Evolutionary conservation across 2,113 vertebrate species (phyloP), one percentile per base, ranked within the genome.

Genomic region (Pangasianodon hypophthalmus): DNA sequence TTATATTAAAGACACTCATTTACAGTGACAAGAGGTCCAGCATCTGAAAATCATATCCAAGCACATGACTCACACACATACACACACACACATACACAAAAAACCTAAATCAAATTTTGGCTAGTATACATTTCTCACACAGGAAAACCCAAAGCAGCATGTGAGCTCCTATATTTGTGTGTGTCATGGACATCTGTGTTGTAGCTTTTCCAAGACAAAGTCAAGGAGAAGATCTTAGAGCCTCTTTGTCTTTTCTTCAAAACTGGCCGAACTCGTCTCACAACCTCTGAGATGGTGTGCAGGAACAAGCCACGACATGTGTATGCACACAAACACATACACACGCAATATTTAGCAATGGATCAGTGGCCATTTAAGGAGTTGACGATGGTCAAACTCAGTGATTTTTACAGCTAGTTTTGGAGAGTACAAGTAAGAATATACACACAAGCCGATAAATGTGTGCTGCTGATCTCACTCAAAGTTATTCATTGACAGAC

Each of bases 221-320:
- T 10, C 41, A 69, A 73, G 56, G 26, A 29, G 75, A 52, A 60
- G 86, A 83, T 87, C 73, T 77, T 46, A 41, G 18, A 79, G 71
- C 56, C 84, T 89, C 62, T 89, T 84, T 69, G 69, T 67, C 58
- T 71, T 87, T 88, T 90, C 86, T 67, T 85, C 88, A 89, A 91
- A 96, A 96, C 95, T 91, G 6, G 96, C 87, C 67, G 75, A 94
- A 93, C 95, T 54, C 2, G 92, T 89, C 67, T 32, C 44, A 60
- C 92, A 80, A 93, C 95, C 92, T 64, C 48, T 64, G 81, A 90
- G 69, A 32, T 46, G 84, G 44, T 67, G 77, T 86, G 29, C 32
- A 32, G 7, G 85, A 79, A 90, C 96, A 94, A 93, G 96, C 93
- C 90, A 87, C 77, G 85, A 93, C 96, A 90, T 93, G 96, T 87